Conservation (phyloP, 2,888 invertebrate genomes). For the Zeuzera pyrina region DNA sequence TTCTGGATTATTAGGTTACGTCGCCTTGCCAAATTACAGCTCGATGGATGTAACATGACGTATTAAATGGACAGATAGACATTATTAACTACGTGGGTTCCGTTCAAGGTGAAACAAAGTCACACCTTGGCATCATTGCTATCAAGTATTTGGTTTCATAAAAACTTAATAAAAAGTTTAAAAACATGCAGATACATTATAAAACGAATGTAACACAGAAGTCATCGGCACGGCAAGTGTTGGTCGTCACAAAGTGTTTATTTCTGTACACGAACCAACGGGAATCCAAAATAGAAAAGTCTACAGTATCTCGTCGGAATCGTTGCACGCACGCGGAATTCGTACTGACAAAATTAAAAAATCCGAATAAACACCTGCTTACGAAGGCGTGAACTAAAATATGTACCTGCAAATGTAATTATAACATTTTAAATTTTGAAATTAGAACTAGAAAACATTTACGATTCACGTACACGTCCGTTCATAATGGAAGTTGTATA, state of each 20-base stretch:
- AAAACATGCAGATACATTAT: slow-evolving; percentile 6
- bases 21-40: too few species aligned
- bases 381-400: too few species aligned
- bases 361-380: slow-evolving; percentile 4
- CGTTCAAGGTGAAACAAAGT: too few species aligned
- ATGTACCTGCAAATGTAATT: too few species aligned
- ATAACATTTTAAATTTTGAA: too few species aligned
- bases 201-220: slow-evolving; percentile 33
- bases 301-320: slow-evolving; percentile 45
- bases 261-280: slow-evolving; percentile 51
- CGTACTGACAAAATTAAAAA: slow-evolving; percentile 21
- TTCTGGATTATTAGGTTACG: too few species aligned
- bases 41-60: too few species aligned
- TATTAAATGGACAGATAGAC: too few species aligned
- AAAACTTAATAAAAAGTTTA: slow-evolving; percentile 5
- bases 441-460: slow-evolving; percentile 10
- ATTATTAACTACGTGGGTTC: too few species aligned
- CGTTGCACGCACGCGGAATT: slow-evolving; percentile 46
- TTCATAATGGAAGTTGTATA: slow-evolving; percentile 30
- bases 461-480: slow-evolving; percentile 23
- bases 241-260: slow-evolving; percentile 59
- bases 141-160: too few species aligned
- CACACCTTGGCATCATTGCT: too few species aligned
- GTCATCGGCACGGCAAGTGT: slow-evolving; percentile 32
- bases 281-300: slow-evolving; percentile 67